These are phyloP conservation scores for Acleris cristana DNA, from an alignment of 2,888 invertebrate species.

Conservation along the genomic window DNA sequence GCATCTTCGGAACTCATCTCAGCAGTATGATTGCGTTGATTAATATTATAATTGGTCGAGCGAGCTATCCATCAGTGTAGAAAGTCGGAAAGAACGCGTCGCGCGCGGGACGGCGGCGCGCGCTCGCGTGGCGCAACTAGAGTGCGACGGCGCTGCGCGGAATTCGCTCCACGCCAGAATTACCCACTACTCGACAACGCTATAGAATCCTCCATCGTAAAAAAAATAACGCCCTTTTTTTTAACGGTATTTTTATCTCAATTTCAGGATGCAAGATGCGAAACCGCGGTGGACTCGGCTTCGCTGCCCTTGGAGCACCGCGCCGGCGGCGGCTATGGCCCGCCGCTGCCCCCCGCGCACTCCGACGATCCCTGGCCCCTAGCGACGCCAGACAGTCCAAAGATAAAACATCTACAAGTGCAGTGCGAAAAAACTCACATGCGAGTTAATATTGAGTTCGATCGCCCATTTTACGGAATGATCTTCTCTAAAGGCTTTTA, in stretches of 20 bases:
- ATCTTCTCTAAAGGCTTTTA: constrained; percentile 97
- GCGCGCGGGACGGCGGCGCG: constrained; percentile 54
- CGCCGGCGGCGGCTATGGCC: constrained; percentile 90
- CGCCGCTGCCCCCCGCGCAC: constrained; percentile 84
- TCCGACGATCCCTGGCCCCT: constrained; percentile 95
- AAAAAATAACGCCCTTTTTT: not conserved
- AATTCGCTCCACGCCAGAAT: constrained; percentile 54
- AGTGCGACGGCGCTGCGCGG: constrained; percentile 68
- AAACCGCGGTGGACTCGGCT: constrained; percentile 92
- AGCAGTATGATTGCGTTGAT: constrained; percentile 77
- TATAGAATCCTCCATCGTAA: constrained; percentile 31
- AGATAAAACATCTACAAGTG: constrained; percentile 96
- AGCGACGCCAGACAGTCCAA: constrained; percentile 94
- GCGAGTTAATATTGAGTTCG: constrained; percentile 97
- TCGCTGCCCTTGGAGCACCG: constrained; percentile 92
- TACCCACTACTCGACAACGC: constrained; percentile 47
- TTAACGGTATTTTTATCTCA: constrained; percentile 41
- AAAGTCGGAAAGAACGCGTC: constrained; percentile 78
- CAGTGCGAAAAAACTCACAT: constrained; percentile 98
- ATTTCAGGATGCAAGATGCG: constrained; percentile 89
- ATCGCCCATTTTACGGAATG: constrained; percentile 97
- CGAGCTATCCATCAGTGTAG: constrained; percentile 80
- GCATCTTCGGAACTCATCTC: constrained; percentile 70
- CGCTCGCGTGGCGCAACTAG: constrained; percentile 71
- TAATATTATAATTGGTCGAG: constrained; percentile 82